phyloP scores from a whole-genome alignment of 2,113 vertebrate species.

The Tetrax tetrax region DNA sequence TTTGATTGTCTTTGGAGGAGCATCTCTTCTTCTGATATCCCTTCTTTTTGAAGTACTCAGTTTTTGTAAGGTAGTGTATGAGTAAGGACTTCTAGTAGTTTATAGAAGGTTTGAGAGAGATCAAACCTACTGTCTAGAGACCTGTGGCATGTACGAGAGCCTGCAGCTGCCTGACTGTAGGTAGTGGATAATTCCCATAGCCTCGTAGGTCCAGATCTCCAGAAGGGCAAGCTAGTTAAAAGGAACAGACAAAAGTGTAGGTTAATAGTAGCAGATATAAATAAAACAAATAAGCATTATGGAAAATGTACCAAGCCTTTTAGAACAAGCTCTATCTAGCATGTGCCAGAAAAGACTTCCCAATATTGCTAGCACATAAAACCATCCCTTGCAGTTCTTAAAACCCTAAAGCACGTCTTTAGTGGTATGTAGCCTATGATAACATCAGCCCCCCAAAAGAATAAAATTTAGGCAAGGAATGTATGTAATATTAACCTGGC shows the following conservation, averaged over 20 bases:
- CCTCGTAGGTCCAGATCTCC: background rate
- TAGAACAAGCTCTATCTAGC: background rate
- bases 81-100: background rate
- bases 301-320: background rate
- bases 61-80: background rate
- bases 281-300: background rate
- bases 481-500: background rate
- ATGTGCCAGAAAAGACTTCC: background rate
- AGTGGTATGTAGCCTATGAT: background rate
- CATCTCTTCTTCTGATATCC: background rate
- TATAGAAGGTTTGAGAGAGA: background rate
- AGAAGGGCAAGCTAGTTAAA: background rate
- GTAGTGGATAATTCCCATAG: background rate
- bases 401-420: background rate
- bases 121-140: background rate
- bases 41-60: background rate
- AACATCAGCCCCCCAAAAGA: background rate
- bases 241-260: background rate
- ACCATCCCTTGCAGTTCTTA: background rate
- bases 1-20: background rate
- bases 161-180: background rate
- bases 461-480: background rate
- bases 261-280: background rate
- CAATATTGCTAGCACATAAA: background rate
- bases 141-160: background rate